Percentiles rank a stretch among this genome's conserved stretches.
Evolutionary conservation across 2,113 vertebrate species (phyloP).

Genomic region (Oostethus manadensis): DNA sequence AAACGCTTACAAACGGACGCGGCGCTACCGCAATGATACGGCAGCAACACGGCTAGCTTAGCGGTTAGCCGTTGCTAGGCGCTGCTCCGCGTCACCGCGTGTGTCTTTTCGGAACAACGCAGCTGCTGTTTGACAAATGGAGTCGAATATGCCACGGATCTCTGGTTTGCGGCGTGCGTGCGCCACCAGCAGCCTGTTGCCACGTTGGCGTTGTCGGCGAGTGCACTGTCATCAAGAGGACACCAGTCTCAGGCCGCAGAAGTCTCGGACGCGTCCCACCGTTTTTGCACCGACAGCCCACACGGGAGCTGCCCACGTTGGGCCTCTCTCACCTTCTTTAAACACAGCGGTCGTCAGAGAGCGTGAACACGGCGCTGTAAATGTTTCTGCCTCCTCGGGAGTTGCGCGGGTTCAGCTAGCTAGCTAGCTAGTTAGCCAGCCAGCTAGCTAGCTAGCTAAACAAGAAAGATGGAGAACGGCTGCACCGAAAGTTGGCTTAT

Average conservation of each 20-base stretch:
- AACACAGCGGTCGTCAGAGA: neutral
- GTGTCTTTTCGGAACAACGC: constrained; percentile 24
- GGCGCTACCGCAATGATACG: constrained; percentile 22
- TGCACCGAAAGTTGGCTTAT: neutral
- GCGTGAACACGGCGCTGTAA: neutral
- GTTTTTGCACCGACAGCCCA: too few relatives aligned
- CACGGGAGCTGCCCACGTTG: too few relatives aligned
- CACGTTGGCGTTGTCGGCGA: constrained; percentile 21
- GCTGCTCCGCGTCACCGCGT: constrained; percentile 37
- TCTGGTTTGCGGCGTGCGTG: neutral
- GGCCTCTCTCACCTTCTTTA: too few relatives aligned
- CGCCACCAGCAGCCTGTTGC: constrained; percentile 9
- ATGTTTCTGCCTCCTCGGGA: neutral
- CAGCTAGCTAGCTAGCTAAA: too few relatives aligned
- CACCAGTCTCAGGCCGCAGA: constrained; percentile 58
- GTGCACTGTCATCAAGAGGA: constrained; percentile 69
- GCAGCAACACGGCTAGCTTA: constrained; percentile 40
- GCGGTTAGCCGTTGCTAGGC: constrained; percentile 51
- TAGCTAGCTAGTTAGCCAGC: neutral
- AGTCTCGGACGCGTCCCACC: neutral
- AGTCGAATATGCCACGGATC: neutral
- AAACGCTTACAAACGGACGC: neutral
- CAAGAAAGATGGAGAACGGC: neutral
- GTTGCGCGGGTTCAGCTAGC: neutral
- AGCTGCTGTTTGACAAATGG: too few relatives aligned